Conservation (phyloP, 2,113 vertebrate species). For the Rhabdomys dilectus region DNA sequence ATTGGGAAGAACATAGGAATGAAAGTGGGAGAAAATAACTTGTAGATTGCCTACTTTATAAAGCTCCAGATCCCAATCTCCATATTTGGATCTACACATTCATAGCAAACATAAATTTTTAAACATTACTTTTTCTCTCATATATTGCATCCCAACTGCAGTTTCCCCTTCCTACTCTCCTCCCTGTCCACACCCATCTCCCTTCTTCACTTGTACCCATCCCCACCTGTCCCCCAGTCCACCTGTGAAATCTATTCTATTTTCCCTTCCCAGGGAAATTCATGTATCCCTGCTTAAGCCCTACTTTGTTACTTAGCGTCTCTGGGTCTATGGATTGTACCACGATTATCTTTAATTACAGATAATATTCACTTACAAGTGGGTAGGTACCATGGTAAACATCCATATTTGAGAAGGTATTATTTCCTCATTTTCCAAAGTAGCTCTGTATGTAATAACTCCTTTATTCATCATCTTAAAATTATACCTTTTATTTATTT, state of each 20-base stretch:
- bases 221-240: no score
- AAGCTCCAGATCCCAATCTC: background rate
- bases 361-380: background rate
- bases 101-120: background rate
- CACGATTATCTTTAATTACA: background rate
- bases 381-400: background rate
- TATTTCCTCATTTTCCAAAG: background rate
- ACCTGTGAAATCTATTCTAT: no score
- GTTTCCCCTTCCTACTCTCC: background rate
- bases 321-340: background rate
- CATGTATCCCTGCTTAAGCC: background rate
- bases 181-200: background rate
- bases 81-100: background rate
- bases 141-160: background rate
- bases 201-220: background rate
- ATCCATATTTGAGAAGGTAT: slow-evolving; percentile 9
- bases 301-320: background rate
- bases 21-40: background rate
- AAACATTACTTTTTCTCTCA: background rate
- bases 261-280: background rate
- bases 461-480: slow-evolving; percentile 9
- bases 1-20: background rate
- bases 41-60: background rate
- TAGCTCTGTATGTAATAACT: background rate
- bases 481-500: background rate